These are phyloP conservation scores for Rhabdomys dilectus DNA, from an alignment of 2,113 vertebrate species.

Conservation along the genomic window DNA sequence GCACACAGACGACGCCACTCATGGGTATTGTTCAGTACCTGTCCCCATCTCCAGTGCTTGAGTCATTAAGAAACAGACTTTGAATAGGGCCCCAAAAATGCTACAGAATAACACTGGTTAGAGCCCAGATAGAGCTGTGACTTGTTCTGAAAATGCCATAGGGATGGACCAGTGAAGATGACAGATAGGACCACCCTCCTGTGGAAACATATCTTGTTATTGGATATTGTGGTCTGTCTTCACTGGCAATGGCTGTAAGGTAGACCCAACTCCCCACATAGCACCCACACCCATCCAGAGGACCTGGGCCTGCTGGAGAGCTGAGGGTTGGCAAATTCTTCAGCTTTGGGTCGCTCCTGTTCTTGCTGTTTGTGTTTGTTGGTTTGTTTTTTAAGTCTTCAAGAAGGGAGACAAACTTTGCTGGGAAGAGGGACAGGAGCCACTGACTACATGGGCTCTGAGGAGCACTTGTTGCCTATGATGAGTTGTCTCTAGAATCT, in stretches of 20 bases:
- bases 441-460: background rate
- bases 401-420: background rate
- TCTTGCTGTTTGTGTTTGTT: too few relatives aligned
- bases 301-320: background rate
- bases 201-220: background rate
- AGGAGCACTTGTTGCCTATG: background rate
- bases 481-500: background rate
- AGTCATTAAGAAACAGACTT: background rate
- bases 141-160: background rate
- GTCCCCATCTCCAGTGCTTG: background rate
- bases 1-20: background rate
- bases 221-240: background rate
- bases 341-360: background rate
- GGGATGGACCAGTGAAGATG: background rate
- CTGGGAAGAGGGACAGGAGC: background rate
- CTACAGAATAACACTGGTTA: background rate
- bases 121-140: background rate
- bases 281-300: background rate
- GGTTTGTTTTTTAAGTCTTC: background rate
- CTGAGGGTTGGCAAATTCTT: background rate
- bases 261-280: background rate
- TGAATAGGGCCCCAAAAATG: background rate
- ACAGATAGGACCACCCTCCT: background rate
- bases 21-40: background rate
- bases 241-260: background rate